Evolutionary conservation across 2,113 vertebrate genomes (phyloP), one percentile per base, ranked within the genome.

Genomic region (Pollachius pollachius): DNA sequence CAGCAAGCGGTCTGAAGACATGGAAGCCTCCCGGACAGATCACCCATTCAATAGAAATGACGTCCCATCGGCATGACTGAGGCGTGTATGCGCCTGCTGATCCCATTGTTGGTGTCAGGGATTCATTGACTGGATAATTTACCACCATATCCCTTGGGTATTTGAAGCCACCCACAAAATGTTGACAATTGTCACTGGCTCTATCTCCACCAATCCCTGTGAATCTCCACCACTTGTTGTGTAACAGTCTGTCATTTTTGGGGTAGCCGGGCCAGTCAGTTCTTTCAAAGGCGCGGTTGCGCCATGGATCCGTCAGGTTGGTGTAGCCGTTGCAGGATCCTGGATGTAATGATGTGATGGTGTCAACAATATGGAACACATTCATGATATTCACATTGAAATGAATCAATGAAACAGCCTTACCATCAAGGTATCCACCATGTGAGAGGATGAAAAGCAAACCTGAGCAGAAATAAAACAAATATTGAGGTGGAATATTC

Each of bases 241-340:
- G 0, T 52, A 84, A 64, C 0, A 0, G 0, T 0, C 0, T 0
- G n/a, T 88, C 89, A 17, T 68, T 0, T 0, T 57, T 48, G 8
- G 83, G 58, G 27, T 2, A 84, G 15, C 57, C 66, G 1, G 0
- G 0, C 17, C 70, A 81, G 5, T 4, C 1, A 0, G 13, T 0
- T 1, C 71, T 67, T 1, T 0, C 3, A n/a, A 75, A 76, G 1
- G 5, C 37, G 1, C 0, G 0, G 18, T 90, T 89, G 21, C 86
- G 81, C 80, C 77, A 87, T 52, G 89, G 4, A 2, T 88, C 74
- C 18, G 59, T 75, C 59, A 82, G 13, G 37, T 54, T 69, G 0
- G 0, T 66, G 67, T 88, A 82, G 2, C 0, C 6, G 30, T 85
- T 27, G 69, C 85, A 89, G 19, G 78, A 73, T 19, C 70, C 82